Evolutionary conservation across 2,888 invertebrate species (phyloP), one percentile per base, ranked within the genome.

Genomic region (Drosophila incognita): DNA sequence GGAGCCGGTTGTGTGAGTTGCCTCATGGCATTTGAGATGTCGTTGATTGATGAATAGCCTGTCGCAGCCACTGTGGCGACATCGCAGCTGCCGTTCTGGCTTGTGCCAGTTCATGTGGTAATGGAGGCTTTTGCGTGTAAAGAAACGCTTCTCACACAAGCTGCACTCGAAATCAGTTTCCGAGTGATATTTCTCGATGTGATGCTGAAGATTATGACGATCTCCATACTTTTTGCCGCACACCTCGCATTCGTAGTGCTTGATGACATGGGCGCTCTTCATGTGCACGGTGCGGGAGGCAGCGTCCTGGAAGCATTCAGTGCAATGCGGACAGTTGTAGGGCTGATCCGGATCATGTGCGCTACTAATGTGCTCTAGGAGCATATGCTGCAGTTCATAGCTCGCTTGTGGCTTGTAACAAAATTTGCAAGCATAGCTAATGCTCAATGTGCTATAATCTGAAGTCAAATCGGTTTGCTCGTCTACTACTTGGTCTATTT

Each of bases 51-150:
- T 91, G 53, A 91, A 91, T 21, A 91, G 65, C n/a, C 91, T 79
- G 61, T 92, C 92, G 61, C 91, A 91, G 40, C 91, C 91, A 31
- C 69, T 90, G 61, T 91, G 85, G 4, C 79, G 77, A 24, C 91
- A 91, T 51, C 90, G 86, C 11, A 91, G 68, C 66, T 91, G 91
- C 4, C 87, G 82, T 29, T 90, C 85, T 24, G 91, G 91, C 61
- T 88, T 90, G 56, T 91, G 91, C 91, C 91, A 91, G 58, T 90
- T 92, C 87, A 89, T 92, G 65, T 91, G 91, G 58, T 91, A 91
- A 46, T 88, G 92, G 4, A 92, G 75, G 49, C 92, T 92, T 63
- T 92, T 91, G 10, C 90, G 84, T 5, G 92, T 90, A 36, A 91
- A 89, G 69, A 92, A 91, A n/a, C 90, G 91, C 52, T 92, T 92